Evolutionary conservation across 2,797 vertebrate genomes (phyloP), one percentile per base, ranked within the genome.

Genomic region (Oryzias dopingdopingensis): DNA sequence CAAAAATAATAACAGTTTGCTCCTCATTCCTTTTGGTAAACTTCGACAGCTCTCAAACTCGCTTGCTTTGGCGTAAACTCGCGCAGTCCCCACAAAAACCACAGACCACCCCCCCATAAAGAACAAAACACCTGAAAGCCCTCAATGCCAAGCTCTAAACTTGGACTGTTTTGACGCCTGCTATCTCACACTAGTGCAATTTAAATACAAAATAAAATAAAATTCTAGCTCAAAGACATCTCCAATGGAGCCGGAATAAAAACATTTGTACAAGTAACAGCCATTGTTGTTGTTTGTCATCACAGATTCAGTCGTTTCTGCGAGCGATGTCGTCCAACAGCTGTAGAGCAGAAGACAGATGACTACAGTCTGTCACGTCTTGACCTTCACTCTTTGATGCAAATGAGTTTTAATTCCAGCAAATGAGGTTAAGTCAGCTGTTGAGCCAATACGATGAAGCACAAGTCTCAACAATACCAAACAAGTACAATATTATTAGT

Each of bases 381-480:
- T 50, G 69, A 62, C 47, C 65, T 49, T 75, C 57, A 67, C 70
- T 67, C 62, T 59, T 70, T 44, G 53, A 81, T 79, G 65, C 72
- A 77, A 80, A 77, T 77, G 59, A 72, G 61, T 70, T 81, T 49
- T 76, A 63, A 76, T 80, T 80, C 76, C 74, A 86, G 79, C 76
- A 77, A 67, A 70, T 79, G 65, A 76, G 74, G 81, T 83, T 85
- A 70, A 70, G 76, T 77, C 74, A 79, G 71, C 67, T 74, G 76
- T 76, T 70, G 72, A 83, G 78, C 79, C 77, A 82, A 72, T 70
- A 83, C 63, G 70, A 65, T 75, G 70, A 68, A 76, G 62, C 78
- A 80, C 81, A 63, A 65, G 45, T 77, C 58, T 80, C 55, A 75
- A 83, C 80, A 81, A 86, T 77, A 79, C 72, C 76, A 84, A 84